phyloP scores from a whole-genome alignment of 64 coral and sea anemone species.

The Pocillopora verrucosa region DNA sequence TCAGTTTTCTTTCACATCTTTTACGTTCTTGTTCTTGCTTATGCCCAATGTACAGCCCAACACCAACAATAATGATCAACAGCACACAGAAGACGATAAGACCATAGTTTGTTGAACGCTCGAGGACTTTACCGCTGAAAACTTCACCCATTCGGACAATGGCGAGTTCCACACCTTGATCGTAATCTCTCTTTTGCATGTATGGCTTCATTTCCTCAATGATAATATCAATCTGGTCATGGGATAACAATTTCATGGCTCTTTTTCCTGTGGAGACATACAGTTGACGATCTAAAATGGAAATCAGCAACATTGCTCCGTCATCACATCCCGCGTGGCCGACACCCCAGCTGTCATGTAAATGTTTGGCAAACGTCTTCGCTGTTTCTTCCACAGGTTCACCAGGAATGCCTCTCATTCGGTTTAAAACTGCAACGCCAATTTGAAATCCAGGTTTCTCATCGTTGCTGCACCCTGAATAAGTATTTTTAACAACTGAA shows the following conservation, averaged over 20 bases:
- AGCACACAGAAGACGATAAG: slow-evolving; percentile 9
- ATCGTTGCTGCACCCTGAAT: slow-evolving; percentile 55
- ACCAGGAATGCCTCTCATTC: slow-evolving; percentile 29
- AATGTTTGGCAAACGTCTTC: slow-evolving; percentile 49
- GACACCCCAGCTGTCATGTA: slow-evolving; percentile 83
- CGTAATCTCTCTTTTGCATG: slow-evolving; percentile 47
- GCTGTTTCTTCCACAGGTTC: slow-evolving; percentile 42
- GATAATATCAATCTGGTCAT: slow-evolving; percentile 76
- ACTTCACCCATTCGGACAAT: slow-evolving; percentile 66
- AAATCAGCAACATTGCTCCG: slow-evolving; percentile 66
- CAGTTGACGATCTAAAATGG: slow-evolving; percentile 63
- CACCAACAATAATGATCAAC: slow-evolving; percentile 16
- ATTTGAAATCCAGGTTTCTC: slow-evolving; percentile 72
- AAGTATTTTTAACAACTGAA: slow-evolving; percentile 53
- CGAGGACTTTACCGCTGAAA: slow-evolving; percentile 76
- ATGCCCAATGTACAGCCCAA: slow-evolving; percentile 15
- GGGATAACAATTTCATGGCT: slow-evolving; percentile 65
- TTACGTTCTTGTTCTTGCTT: slow-evolving; percentile 29
- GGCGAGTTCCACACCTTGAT: slow-evolving; percentile 50
- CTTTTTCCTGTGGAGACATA: slow-evolving; percentile 81
- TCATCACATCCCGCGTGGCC: slow-evolving; percentile 75
- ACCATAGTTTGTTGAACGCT: neutral
- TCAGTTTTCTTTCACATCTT: slow-evolving; percentile 64
- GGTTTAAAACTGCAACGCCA: slow-evolving; percentile 72
- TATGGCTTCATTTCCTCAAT: slow-evolving; percentile 78